Percentiles rank a stretch among this genome's conserved stretches.
phyloP scores from a whole-genome alignment of 2,888 invertebrate species.

The Coelinius sp. region DNA sequence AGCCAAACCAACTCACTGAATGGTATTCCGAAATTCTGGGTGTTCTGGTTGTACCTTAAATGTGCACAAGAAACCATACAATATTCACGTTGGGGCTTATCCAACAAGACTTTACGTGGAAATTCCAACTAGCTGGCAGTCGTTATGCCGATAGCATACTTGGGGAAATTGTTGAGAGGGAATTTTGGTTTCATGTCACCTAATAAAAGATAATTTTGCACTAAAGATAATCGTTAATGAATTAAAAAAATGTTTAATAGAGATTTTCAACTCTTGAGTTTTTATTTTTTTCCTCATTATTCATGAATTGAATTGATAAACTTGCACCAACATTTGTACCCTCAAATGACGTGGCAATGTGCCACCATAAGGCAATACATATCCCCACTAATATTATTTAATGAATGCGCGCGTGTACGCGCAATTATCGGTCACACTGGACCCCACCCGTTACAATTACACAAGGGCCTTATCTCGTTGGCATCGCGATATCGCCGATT shows the following conservation, averaged over 20 bases:
- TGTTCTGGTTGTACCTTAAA: constrained; percentile 1
- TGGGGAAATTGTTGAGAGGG: neutral
- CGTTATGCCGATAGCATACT: neutral
- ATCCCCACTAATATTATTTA: constrained; percentile 8
- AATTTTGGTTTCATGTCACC: neutral
- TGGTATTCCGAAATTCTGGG: constrained; percentile 18
- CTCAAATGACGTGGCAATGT: neutral
- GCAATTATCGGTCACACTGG: constrained; percentile 16
- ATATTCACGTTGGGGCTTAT: neutral
- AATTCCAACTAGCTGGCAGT: constrained; percentile 11
- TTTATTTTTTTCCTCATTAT: neutral
- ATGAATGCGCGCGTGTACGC: constrained; percentile 11
- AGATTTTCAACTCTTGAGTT: neutral
- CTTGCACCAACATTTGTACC: no score
- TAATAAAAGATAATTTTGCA: neutral
- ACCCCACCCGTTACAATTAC: constrained; percentile 35
- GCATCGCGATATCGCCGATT: constrained; percentile 38
- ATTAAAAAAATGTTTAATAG: neutral
- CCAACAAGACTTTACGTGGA: neutral
- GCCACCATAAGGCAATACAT: neutral
- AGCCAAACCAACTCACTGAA: neutral
- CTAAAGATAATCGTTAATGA: neutral
- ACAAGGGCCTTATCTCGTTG: constrained; percentile 35
- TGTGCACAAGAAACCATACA: neutral
- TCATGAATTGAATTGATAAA: neutral